Base-by-base conservation (phyloP, 1,140 invertebrate species). In the Drosophila rufa region DNA sequence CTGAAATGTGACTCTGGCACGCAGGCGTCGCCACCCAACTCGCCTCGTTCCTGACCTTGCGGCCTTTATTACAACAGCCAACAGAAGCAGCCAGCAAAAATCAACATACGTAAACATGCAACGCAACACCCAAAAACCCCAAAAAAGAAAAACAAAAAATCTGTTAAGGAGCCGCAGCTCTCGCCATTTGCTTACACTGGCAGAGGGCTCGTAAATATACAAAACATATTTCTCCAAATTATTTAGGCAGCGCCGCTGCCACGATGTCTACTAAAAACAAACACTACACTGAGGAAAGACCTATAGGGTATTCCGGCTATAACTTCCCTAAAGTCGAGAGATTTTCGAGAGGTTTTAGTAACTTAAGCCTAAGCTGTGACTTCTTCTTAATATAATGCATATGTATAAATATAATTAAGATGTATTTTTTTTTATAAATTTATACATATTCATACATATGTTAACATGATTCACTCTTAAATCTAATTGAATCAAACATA, bases 91-190 rank as follows among this genome's bases (percentile, higher is more conserved):
- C 14, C 19, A 40, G 53, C 14, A 1, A 40, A 70, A 81, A 81
- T 81, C 79, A 81, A 75, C 71, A 67, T 77, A 58, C 60, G 67
- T 48, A 71, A 81, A 73, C 79, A 81, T 81, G 79, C 79, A 81
- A 66, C 53, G 68, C 45, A 71, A 71, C 53, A 73, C 45, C 69
- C 69, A 17, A 68, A 71, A 71, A 43, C 27, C 5, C 69, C 69
- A 17, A 55, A 38, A 38, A 53, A 36, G 11, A 15, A 53, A 53
- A 53, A 53, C 17, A 36, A 22, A 38, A 40, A 55, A 55, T 55
- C 19, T 22, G 70, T 67, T 80, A 68, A 74, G 55, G 38, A 59
- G 76, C 19, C 42, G 73, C 19, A 15, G 53, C 65, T 53, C 38
- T 48, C 48, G 33, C 55, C 65, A 47, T 38, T 69, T 69, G 56